Evolutionary conservation across 2,113 vertebrate species (phyloP), one percentile per base, ranked within the genome.

Genomic region (Zosterops hypoxanthus): DNA sequence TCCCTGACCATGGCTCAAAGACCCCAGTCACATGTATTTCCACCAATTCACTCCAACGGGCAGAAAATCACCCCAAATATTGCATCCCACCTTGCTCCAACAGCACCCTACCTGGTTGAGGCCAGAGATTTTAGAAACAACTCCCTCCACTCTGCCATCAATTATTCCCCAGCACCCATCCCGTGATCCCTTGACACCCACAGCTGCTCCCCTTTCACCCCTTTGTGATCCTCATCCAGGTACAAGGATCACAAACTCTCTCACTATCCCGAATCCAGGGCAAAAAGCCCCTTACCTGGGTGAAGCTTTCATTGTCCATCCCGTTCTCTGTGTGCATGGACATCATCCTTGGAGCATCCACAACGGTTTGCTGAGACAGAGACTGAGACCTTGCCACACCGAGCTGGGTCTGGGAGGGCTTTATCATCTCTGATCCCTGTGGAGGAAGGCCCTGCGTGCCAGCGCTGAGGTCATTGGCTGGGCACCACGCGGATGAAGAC

Each of bases 381-480:
- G 66, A 22, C 11, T 5, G 33, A 50, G 60, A 19, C 31, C 86
- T 72, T 2, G 4, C 17, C 4, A 25, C 1, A 12, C 63, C 5
- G 5, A 49, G 88, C 56, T 1, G 64, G 33, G 12, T 24, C 50
- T 7, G 33, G 44, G 56, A 46, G 89, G 50, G 89, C 77, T 96
- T 96, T 96, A 96, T 92, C 77, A 78, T 15, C 91, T 89, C 89
- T 12, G 91, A 42, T 94, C 83, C 71, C 69, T 2, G 52, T 3
- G 34, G 95, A 84, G 86, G 89, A 73, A 84, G 95, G 64, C 47
- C 55, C 72, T 72, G 68, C 42, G 21, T 46, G 60, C 49, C 92
- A 94, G 84, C 82, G 23, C 85, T 6, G 12, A 93, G 82, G 90
- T 70, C 96, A 96, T 89, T 96, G 93, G 94, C 76, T 86, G 91